These are phyloP conservation scores for Nannoperca obscura DNA, from an alignment of 2,797 vertebrate species.

Conservation along the genomic window DNA sequence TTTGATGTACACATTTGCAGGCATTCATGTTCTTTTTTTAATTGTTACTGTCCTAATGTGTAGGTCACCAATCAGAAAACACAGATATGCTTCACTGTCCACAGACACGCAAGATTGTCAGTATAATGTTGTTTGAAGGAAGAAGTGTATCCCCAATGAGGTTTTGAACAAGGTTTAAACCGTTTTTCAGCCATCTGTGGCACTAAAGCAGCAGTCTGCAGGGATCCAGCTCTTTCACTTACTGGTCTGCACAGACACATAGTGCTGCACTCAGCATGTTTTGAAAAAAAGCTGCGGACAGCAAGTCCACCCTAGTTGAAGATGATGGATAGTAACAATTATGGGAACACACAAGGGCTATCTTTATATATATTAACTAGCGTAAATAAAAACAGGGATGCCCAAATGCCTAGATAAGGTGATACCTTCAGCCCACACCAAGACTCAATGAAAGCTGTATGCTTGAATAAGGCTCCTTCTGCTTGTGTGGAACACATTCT, in stretches of 20 bases:
- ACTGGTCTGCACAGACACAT: slow-evolving; percentile 49
- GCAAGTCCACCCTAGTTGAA: slow-evolving; percentile 44
- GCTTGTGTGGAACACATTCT: background rate
- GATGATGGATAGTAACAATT: slow-evolving; percentile 74
- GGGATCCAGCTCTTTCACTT: slow-evolving; percentile 65
- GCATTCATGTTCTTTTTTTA: background rate
- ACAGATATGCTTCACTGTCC: background rate
- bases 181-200: slow-evolving; percentile 73
- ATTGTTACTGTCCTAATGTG: background rate
- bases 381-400: slow-evolving; percentile 38
- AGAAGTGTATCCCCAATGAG: slow-evolving; percentile 46
- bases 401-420: background rate
- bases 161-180: slow-evolving; percentile 69
- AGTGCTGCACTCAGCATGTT: slow-evolving; percentile 69
- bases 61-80: background rate
- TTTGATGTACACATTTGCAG: background rate
- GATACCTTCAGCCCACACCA: background rate
- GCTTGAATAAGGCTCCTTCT: background rate
- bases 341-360: slow-evolving; percentile 41
- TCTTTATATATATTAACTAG: slow-evolving; percentile 42
- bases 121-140: slow-evolving; percentile 38
- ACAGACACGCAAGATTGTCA: slow-evolving; percentile 2
- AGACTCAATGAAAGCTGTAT: background rate
- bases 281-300: slow-evolving; percentile 54
- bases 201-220: slow-evolving; percentile 68